Base-by-base conservation (phyloP, 2,888 invertebrate genomes). In the Caenorhabditis sinica region DNA sequence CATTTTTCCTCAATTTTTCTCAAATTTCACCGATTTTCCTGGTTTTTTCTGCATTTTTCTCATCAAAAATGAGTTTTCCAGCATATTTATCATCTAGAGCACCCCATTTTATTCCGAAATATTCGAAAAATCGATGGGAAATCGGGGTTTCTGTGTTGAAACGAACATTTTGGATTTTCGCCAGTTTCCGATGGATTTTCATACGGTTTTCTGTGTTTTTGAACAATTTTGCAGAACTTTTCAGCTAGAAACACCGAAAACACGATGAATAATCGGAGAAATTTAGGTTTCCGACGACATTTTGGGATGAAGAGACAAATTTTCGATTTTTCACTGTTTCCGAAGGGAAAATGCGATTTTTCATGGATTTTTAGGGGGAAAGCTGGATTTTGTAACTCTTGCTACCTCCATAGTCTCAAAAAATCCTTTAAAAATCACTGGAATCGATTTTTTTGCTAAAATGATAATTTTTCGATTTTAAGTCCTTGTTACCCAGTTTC, bases 171-270 rank as follows among this genome's bases (percentile, higher is more conserved):
- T 13, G 3, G 15, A 30, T 58, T 58, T 30, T 17, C 23, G 3
- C 9, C 30, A 1, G 13, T 11, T 33, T 60, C 17, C 30, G 2
- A 17, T 6, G 17, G 2, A n/a, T 61, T 61, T 61, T 61, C 23
- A 1, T 15, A 17, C 3, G 11, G 58, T 65, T 65, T 65, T 68
- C n/a, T 68, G 45, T 40, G 2, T 13, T 40, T 13, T 11, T 11
- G 13, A 11, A 2, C 11, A 40, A 40, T 40, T 40, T 40, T 13
- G 13, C 11, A 11, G 9, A 13, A 40, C n/a, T 45, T 40, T 71
- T 56, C 20, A 20, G 45, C 66, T 65, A 25, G 28, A 45, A 45
- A 23, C 11, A 23, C 45, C 45, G 66, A 49, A 23, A 53, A 33
- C 4, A 4, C 20, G 23, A 2, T 1, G n/a, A 53, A 53, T 17